Base-by-base conservation (phyloP, 2,888 invertebrate genomes). In the Tuta absoluta region DNA sequence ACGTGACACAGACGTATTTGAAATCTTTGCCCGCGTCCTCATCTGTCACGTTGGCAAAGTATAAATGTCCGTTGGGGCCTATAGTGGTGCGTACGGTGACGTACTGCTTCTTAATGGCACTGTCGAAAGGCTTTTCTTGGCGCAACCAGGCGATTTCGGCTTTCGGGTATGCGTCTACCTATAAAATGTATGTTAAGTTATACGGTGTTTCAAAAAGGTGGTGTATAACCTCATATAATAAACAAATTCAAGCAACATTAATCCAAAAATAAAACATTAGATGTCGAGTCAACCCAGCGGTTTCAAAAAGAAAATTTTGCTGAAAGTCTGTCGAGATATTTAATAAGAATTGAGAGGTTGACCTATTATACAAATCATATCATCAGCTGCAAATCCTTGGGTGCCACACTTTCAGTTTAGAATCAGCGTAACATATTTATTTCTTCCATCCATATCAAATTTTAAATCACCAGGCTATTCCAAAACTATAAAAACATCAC, bases 1-100 rank as follows among this genome's bases (percentile, higher is more conserved):
- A 79, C 1, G 83, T 88, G 65, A 17, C 33, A 7, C 90, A 90
- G 0, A 87, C 82, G 63, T 86, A 89, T 60, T 85, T 87, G 65
- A 69, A 70, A 3, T 74, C 72, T 17, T 68, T 67, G 21, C 67
- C 71, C 0, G 69, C 78, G 41, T 89, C 90, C 0, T 79, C 75
- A 1, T 79, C 69, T 0, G 82, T 85, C 0, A 87, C 78, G 41
- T 84, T 87, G 0, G 88, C 79, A 66, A 90, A 86, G 71, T 79
- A 89, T 0, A 90, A 65, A 0, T 79, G 78, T 0, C 87, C 87
- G 2, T 85, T 84, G 0, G 86, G 86, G 0, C 84, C 81, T 0
- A 79, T 65, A 0, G 84, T 84, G 0, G 84, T 79, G 2, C 87
- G 76, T 0, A 33, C 24, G 2, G 28, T 24, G 17, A 5, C 2